Conservation (phyloP, 2,113 vertebrate genomes). For the Anser brachyrhynchus region DNA sequence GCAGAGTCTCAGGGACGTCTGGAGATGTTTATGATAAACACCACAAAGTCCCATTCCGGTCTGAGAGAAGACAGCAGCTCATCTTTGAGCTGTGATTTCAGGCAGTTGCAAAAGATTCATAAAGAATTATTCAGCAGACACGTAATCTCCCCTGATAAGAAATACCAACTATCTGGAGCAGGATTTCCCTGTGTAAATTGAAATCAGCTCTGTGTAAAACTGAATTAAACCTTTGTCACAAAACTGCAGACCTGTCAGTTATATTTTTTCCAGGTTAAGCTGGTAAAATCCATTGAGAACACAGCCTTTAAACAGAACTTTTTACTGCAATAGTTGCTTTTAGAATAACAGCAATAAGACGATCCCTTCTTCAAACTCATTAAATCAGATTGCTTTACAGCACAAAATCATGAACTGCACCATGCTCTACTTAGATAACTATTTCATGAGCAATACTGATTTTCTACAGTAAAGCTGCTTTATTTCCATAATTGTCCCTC, state of each 20-base stretch:
- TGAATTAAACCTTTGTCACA: conserved; percentile 11
- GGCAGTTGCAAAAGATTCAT: neutral
- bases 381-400: neutral
- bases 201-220: neutral
- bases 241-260: neutral
- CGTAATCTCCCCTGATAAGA: conserved; percentile 27
- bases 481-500: conserved; percentile 14
- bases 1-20: neutral
- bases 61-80: neutral
- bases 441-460: neutral
- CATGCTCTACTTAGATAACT: neutral
- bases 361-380: neutral
- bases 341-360: neutral
- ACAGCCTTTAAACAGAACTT: neutral
- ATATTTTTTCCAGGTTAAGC: neutral
- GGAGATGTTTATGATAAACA: neutral
- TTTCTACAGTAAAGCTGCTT: conserved; percentile 3
- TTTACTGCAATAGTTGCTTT: neutral
- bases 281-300: neutral
- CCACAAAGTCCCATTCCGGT: neutral
- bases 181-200: conserved; percentile 22
- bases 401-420: neutral
- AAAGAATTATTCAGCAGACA: neutral
- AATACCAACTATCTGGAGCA: neutral
- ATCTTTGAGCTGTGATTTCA: neutral